Evolutionary conservation across 2,113 vertebrate genomes (phyloP), one percentile per base, ranked within the genome.

Genomic region (Melospiza georgiana): DNA sequence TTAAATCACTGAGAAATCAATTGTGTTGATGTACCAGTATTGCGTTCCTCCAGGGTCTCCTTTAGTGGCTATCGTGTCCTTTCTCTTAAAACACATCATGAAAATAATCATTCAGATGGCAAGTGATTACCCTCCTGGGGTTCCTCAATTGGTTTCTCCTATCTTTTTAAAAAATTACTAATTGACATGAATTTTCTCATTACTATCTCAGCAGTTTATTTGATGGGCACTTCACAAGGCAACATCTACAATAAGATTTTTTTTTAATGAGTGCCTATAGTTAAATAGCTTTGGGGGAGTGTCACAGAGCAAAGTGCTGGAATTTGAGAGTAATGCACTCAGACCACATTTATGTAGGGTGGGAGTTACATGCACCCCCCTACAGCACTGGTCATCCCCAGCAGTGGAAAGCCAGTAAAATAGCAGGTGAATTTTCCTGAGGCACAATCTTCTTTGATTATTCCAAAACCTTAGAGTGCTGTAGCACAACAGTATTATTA

Each of bases 101-200:
- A 94, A 87, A 90, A 89, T 73, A 95, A 87, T 89, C 95, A 75
- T 78, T 92, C 8, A 21, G 79, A 90, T 92, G 81, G 43, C 33
- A 93, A 93, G 52, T 61, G 43, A 93, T 93, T 93, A 88, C n/a
- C 55, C 59, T 85, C 90, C 90, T 84, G 59, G 41, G n/a, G 48
- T 67, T 91, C 86, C 54, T 94, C 69, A 94, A 22, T 67, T 92
- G 69, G 33, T 46, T 94, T 96, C 82, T 73, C 58, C 27, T 41
- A 63, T 67, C 61, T 91, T 77, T 90, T 89, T 44, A 87, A 96
- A 95, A 88, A n/a, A 80, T 76, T 85, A 63, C 24, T 93, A 96
- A 96, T 65, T 76, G 59, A 91, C 31, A 58, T 49, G 59, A 72
- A 75, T 93, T 92, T 91, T 67, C 85, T 81, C 57, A 86, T 80